Evolutionary conservation across 2,113 vertebrate species (phyloP).

Genomic region (human (Homo sapiens)): GRCh38 chr18:48724501-48725000

Average conservation of each 20-base stretch:
- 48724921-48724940: background rate
- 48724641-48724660: background rate
- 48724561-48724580: background rate
- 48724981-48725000: background rate
- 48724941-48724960: background rate
- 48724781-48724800: background rate
- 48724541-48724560: background rate
- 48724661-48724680: background rate
- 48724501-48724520: background rate
- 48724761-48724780: background rate
- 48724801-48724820: background rate
- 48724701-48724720: background rate
- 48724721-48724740: background rate
- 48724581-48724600: background rate
- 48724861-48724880: background rate
- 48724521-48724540: background rate
- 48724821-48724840: background rate
- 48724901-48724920: background rate
- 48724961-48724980: background rate
- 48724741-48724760: background rate
- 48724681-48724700: background rate
- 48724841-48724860: accelerated
- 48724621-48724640: accelerated
- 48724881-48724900: accelerated
- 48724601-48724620: background rate